phyloP scores from a whole-genome alignment of 2,888 invertebrate species.

The Torymus aiolomorphi region DNA sequence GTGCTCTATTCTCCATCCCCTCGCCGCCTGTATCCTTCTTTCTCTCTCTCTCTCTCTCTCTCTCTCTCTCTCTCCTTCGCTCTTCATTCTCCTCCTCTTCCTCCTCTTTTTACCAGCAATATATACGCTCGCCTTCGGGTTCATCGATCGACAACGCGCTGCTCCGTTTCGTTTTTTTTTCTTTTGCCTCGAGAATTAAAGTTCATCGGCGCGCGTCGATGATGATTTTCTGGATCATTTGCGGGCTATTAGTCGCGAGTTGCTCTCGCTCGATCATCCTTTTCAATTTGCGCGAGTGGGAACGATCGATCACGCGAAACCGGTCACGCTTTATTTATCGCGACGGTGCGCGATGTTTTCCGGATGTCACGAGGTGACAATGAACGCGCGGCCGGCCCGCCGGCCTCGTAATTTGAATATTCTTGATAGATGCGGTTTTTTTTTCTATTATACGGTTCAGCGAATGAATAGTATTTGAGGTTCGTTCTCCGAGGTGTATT shows the following conservation, averaged over 20 bases:
- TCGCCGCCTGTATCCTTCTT: slow-evolving; percentile 17
- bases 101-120: slow-evolving; percentile 5
- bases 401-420: no score
- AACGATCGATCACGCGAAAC: slow-evolving; percentile 39
- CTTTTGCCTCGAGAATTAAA: neutral
- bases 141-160: slow-evolving; percentile 11
- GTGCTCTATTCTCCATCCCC: slow-evolving; percentile 43
- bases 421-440: no score
- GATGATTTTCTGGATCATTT: slow-evolving; percentile 59
- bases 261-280: slow-evolving; percentile 25
- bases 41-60: no score
- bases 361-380: slow-evolving; percentile 10
- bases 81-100: slow-evolving; percentile 14
- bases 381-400: slow-evolving; percentile 2
- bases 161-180: neutral
- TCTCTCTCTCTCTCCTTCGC: slow-evolving; percentile 19
- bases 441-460: no score
- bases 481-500: no score
- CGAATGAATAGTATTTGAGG: no score
- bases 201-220: neutral
- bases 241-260: neutral
- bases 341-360: slow-evolving; percentile 5
- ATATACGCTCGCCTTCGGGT: neutral
- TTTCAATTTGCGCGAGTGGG: slow-evolving; percentile 33
- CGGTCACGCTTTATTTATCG: slow-evolving; percentile 31